A percentile compares a stretch with the other conserved stretches of the same genome.
Evolutionary conservation across 1,140 invertebrate species (phyloP).

Genomic region (Lepidurus arcticus): DNA sequence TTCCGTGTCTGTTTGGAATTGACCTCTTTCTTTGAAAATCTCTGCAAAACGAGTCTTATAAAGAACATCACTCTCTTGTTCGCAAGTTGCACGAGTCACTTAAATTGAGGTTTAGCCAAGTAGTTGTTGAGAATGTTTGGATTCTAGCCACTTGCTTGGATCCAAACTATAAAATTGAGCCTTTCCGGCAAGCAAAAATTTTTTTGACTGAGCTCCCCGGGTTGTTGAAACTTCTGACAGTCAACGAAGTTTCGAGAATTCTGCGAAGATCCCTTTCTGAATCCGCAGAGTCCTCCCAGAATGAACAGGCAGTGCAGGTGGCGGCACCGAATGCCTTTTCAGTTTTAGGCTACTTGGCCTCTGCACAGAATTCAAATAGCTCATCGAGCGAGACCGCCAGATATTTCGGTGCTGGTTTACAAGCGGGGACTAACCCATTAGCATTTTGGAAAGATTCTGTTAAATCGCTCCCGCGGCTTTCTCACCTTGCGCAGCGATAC

Average conservation of each 20-base stretch:
- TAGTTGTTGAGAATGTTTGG: background rate
- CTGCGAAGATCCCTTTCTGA: background rate
- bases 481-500: background rate
- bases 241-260: background rate
- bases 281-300: background rate
- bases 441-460: background rate
- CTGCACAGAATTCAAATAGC: background rate
- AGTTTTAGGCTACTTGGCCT: background rate
- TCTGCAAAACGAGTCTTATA: background rate
- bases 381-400: background rate
- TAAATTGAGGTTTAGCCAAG: background rate
- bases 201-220: background rate
- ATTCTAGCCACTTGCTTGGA: background rate
- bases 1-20: conserved; percentile 27
- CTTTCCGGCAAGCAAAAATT: background rate
- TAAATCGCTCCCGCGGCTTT: background rate
- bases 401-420: background rate
- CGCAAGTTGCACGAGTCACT: background rate
- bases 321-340: background rate
- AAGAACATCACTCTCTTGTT: background rate
- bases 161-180: background rate
- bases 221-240: background rate
- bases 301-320: background rate
- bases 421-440: background rate
- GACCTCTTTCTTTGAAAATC: background rate